Conservation (phyloP, 2,888 invertebrate genomes). For the Geophilus truncorum region DNA sequence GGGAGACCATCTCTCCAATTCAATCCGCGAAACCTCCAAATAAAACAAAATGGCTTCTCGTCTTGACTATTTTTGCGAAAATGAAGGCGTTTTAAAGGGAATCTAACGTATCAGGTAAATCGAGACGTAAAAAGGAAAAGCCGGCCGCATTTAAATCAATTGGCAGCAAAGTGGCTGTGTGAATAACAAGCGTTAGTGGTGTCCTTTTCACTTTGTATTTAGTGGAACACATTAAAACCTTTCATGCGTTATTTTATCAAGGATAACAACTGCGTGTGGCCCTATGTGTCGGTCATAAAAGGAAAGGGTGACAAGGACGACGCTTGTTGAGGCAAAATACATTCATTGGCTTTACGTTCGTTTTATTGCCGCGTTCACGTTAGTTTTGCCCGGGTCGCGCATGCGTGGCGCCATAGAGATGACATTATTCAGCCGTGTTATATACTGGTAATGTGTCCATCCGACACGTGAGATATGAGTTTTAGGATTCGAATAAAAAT, state of each 20-base stretch:
- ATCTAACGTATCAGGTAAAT: not conserved
- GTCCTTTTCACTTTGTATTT: slow-evolving; percentile 25
- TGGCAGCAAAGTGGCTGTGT: not conserved
- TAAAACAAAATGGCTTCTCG: not conserved
- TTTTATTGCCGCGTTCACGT: not conserved
- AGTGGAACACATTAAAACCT: not conserved
- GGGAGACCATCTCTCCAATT: not conserved
- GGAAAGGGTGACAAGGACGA: not conserved
- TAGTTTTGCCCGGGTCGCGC: slow-evolving; percentile 22
- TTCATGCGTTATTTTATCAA: slow-evolving; percentile 9
- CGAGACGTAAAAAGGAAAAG: not conserved
- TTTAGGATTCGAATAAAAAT: slow-evolving; percentile 27
- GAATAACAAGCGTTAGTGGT: not conserved
- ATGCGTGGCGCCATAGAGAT: slow-evolving; percentile 1
- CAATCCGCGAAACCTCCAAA: not conserved
- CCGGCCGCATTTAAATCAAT: not conserved
- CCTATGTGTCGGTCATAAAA: slow-evolving; percentile 12
- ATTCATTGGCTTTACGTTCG: slow-evolving; percentile 24
- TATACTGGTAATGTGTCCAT: slow-evolving; percentile 18
- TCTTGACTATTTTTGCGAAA: not conserved
- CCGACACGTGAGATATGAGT: slow-evolving; percentile 1
- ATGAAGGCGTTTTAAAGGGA: not conserved
- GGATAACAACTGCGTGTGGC: not conserved
- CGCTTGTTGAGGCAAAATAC: slow-evolving; percentile 11
- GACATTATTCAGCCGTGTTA: slow-evolving; percentile 7